Conservation (phyloP, 2,113 vertebrate genomes). For the Circaetus cinerascens region DNA sequence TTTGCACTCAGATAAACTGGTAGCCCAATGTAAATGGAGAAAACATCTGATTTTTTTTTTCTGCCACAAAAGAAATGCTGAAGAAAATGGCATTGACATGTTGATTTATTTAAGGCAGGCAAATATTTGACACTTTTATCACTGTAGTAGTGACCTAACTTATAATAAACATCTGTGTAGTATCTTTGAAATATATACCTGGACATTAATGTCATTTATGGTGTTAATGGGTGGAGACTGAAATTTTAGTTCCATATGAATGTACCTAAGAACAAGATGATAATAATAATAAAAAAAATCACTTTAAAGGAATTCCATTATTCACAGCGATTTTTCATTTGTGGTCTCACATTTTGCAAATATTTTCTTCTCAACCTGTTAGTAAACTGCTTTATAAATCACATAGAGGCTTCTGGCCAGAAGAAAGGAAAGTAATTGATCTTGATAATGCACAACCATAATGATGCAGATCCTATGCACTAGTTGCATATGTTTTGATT, state of each 20-base stretch:
- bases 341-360: background rate
- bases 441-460: background rate
- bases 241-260: background rate
- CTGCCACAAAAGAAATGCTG: background rate
- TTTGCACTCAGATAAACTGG: background rate
- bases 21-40: background rate
- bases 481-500: background rate
- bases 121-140: background rate
- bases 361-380: background rate
- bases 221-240: background rate
- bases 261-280: background rate
- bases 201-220: background rate
- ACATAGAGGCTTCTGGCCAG: background rate
- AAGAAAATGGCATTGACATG: background rate
- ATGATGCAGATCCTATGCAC: background rate
- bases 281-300: background rate
- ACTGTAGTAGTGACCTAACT: background rate
- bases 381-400: background rate
- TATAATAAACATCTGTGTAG: background rate
- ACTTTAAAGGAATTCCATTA: background rate
- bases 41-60: background rate
- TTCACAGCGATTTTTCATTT: background rate
- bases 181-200: background rate
- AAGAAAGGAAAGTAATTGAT: background rate
- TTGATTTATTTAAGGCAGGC: background rate